Base-by-base conservation (phyloP, 2,888 invertebrate species). In the Idaea biselata region DNA sequence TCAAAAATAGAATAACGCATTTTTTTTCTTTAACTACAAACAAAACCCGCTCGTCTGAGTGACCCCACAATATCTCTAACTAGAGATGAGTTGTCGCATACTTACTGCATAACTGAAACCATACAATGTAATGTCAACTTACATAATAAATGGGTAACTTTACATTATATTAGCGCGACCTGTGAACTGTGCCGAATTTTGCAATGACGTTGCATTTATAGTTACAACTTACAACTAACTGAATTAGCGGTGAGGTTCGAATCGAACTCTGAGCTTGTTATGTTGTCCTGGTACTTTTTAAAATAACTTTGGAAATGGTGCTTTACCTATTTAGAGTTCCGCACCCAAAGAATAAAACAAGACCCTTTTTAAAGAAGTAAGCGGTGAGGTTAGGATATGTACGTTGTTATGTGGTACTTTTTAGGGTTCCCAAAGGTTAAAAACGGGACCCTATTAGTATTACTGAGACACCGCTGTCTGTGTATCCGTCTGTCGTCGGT, bases 161-260 rank as follows among this genome's bases (percentile, higher is more conserved):
- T 44, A 44, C 44, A 44, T 44, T 44, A 44, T 11, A 44, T 44
- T 44, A 44, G 44, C 11, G 44, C 14, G 44, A 44, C 44, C 44
- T 44, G 44, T 44, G 44, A 44, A 44, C 44, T 44, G 44, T 44
- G 44, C 44, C 44, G 44, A 44, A 44, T 44, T 44, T 44, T 44
- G 44, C 44, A 44, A 44, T 44, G 44, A 44, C 44, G 44, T 44
- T 44, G 44, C 44, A 44, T 44, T 11, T 44, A n/a, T n/a, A n/a
- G n/a, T 44, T 25, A 25, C 25, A 25, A 11, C 32, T 44, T 11
- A 25, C 25, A 44, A 11, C 44, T 14, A 44, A 44, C 14, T 44
- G 44, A 44, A 44, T 44, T 44, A 44, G 44, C 44, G 44, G 44
- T 44, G 6, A 44, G 6, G 44, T 44, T 44, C 44, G 14, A 11